A percentile compares a stretch with the other conserved stretches of the same genome.
Conservation (phyloP, 2,888 invertebrate species). For the Lepidocyrtinus sp. region DNA sequence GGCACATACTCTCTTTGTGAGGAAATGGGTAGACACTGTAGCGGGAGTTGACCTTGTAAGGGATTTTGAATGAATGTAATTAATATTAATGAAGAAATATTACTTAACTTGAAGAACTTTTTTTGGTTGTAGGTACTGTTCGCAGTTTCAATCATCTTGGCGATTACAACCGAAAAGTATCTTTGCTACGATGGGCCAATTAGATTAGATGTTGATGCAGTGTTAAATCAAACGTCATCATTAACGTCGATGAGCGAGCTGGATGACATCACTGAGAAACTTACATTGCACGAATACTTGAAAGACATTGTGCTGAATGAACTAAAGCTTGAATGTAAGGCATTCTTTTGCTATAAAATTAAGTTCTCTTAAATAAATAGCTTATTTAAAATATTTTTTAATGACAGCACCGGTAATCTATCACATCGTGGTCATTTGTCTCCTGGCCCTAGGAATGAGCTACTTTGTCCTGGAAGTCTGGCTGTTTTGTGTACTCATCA, state of each 20-base stretch:
- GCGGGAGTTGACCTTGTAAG: slow-evolving; percentile 30
- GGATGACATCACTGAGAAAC: not conserved
- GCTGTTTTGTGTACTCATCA: slow-evolving; percentile 29
- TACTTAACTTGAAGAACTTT: slow-evolving; percentile 1
- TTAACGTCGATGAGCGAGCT: no score
- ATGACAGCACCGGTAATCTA: slow-evolving; percentile 11
- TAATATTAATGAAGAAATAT: not conserved
- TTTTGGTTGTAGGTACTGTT: slow-evolving; percentile 14
- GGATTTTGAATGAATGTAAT: not conserved
- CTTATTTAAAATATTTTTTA: not conserved
- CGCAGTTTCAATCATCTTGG: slow-evolving; percentile 25
- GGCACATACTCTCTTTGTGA: slow-evolving; percentile 10
- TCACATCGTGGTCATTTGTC: slow-evolving; percentile 20
- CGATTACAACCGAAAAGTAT: slow-evolving; percentile 35
- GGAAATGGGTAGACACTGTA: slow-evolving; percentile 29
- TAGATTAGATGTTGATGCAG: slow-evolving; percentile 9
- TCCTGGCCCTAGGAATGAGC: slow-evolving; percentile 25
- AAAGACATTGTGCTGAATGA: slow-evolving; percentile 12
- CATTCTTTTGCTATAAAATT: not conserved
- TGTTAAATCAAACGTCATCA: not conserved
- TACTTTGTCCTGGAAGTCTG: slow-evolving; percentile 35
- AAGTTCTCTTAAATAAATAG: not conserved
- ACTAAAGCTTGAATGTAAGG: slow-evolving; percentile 31
- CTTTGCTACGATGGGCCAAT: slow-evolving; percentile 35
- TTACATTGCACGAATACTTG: slow-evolving; percentile 25